Conservation (phyloP, 2,888 invertebrate species). For the Mylabris sibirica region DNA sequence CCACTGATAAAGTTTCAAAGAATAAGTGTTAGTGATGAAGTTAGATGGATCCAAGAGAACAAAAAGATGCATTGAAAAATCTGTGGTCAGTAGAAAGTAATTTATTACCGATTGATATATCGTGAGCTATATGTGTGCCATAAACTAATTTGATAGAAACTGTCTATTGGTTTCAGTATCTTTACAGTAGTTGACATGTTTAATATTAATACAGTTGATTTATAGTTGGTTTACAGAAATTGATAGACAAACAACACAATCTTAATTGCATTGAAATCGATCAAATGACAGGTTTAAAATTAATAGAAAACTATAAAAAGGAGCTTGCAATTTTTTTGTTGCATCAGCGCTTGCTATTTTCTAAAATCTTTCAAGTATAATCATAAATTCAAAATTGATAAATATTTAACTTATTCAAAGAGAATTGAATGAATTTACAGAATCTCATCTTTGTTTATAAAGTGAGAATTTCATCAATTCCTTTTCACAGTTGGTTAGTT, state of each 20-base stretch:
- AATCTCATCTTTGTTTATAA: not conserved
- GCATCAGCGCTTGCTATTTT: not conserved
- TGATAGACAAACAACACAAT: not conserved
- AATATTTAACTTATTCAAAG: not conserved
- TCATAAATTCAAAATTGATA: not conserved
- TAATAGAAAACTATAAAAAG: not conserved
- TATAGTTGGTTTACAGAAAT: constrained; percentile 4
- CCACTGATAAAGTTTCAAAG: constrained; percentile 36
- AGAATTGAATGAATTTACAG: not conserved
- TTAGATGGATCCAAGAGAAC: constrained; percentile 25
- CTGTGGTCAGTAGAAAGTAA: not conserved
- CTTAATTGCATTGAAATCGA: constrained; percentile 6
- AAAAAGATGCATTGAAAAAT: constrained; percentile 30
- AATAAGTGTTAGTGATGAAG: constrained; percentile 28
- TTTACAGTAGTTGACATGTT: not conserved
- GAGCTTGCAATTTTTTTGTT: too few species aligned
- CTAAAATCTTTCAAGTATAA: not conserved
- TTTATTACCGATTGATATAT: not conserved
- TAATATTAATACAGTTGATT: not conserved
- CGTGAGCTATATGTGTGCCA: not conserved
- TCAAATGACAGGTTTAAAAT: not conserved
- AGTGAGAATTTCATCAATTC: not conserved
- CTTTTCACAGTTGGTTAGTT: not conserved
- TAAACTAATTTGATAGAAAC: not conserved
- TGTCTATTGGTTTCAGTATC: not conserved